Evolutionary conservation across 2,113 vertebrate genomes (phyloP).

Genomic region (Oncorhynchus keta): DNA sequence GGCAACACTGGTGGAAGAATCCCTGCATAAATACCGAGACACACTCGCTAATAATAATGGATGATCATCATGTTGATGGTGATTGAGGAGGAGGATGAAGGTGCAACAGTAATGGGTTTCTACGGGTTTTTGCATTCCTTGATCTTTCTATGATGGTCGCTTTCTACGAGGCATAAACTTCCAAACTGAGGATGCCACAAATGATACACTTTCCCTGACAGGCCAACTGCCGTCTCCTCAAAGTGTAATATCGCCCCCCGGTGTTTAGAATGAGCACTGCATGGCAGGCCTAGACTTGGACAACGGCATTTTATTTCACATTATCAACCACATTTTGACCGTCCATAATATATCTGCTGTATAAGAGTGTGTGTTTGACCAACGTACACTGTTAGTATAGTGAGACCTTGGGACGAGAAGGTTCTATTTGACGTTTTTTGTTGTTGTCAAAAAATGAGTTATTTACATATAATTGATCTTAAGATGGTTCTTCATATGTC

Average conservation of each 20-base stretch:
- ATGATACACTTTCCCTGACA: neutral
- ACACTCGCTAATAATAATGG: neutral
- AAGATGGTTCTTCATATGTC: no score
- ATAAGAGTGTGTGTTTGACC: neutral
- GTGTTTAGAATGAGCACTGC: conserved; percentile 1
- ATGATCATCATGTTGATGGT: neutral
- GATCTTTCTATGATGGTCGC: neutral
- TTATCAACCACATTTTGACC: neutral
- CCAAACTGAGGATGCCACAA: neutral
- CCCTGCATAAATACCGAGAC: neutral
- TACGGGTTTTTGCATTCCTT: neutral
- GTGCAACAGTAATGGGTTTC: neutral
- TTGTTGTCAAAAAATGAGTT: neutral
- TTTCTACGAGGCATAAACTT: neutral
- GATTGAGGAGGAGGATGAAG: neutral
- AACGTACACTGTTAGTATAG: no score
- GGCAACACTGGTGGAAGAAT: neutral
- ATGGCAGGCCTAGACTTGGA: neutral
- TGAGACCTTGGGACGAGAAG: no score
- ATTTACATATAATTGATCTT: no score
- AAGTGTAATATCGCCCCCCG: conserved; percentile 23
- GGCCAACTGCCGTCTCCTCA: neutral
- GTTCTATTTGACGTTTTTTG: neutral
- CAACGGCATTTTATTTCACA: neutral
- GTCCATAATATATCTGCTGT: neutral